These are phyloP conservation scores for Lepidocolaptes lacrymiger DNA, from an alignment of 2,797 vertebrate genomes.

Conservation along the genomic window DNA sequence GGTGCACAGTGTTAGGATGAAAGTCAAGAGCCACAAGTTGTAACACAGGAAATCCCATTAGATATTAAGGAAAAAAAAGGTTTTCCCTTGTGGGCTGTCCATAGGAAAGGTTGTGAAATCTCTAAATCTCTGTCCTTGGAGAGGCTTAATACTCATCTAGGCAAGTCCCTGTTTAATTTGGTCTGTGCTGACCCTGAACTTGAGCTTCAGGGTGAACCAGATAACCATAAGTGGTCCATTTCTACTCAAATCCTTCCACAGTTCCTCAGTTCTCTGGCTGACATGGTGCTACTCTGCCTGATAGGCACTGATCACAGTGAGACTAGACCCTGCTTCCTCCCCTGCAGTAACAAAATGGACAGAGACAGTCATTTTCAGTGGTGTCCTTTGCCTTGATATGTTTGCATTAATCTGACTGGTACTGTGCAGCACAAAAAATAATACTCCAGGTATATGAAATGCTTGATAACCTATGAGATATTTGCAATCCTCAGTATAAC, in stretches of 20 bases:
- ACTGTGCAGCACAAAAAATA: background rate
- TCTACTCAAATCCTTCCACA: background rate
- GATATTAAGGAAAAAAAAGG: background rate
- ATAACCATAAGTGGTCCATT: fast-evolving
- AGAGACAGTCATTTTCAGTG: background rate
- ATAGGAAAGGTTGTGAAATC: background rate
- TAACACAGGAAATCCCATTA: background rate
- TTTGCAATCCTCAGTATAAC: background rate
- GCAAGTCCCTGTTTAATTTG: background rate
- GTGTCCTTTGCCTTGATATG: background rate
- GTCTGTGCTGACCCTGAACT: background rate
- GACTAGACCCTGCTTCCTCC: background rate
- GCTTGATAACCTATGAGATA: background rate
- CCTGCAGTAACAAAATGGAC: background rate
- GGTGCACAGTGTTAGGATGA: background rate
- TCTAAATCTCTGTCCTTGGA: background rate
- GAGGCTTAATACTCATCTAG: background rate
- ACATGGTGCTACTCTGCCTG: background rate
- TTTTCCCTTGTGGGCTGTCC: background rate
- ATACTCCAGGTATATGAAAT: background rate
- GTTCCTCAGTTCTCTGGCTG: background rate
- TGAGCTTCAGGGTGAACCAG: background rate
- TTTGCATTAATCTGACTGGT: background rate
- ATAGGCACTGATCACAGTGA: background rate
- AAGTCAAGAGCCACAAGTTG: background rate